A percentile compares a stretch with the other conserved stretches of the same genome.
phyloP scores from a whole-genome alignment of 2,888 invertebrate genomes.

The Meliscaeva auricollis region DNA sequence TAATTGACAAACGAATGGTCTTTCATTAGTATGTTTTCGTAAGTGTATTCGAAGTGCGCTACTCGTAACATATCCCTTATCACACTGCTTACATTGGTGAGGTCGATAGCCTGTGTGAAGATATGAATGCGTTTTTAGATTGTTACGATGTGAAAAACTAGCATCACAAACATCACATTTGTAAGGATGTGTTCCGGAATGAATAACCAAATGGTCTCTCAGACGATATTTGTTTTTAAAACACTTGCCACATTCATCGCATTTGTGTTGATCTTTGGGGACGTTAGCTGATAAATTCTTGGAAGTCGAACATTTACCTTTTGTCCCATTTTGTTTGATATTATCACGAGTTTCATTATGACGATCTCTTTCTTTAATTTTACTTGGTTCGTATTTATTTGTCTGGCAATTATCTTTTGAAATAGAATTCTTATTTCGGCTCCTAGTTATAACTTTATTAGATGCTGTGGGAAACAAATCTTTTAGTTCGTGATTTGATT shows the following conservation, averaged over 20 bases:
- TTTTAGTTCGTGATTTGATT: no score
- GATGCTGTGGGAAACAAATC: no score
- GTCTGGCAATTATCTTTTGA: no score
- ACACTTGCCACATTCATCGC: slow-evolving; percentile 34
- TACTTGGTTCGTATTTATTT: no score
- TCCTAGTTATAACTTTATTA: no score
- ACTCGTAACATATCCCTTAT: slow-evolving; percentile 1
- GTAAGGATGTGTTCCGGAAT: slow-evolving; percentile 12
- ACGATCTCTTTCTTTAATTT: no score
- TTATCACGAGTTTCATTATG: slow-evolving; percentile 1
- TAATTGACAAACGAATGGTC: slow-evolving; percentile 50
- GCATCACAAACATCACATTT: slow-evolving; percentile 13
- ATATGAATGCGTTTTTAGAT: slow-evolving; percentile 6
- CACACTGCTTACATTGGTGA: slow-evolving; percentile 5
- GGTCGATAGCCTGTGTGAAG: slow-evolving; percentile 22
- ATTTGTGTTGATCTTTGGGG: neutral
- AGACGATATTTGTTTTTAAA: slow-evolving; percentile 2
- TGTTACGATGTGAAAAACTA: slow-evolving; percentile 2
- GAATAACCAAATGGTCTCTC: neutral
- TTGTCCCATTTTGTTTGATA: no score
- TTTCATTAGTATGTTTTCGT: slow-evolving; percentile 47
- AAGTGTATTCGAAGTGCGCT: slow-evolving; percentile 7
- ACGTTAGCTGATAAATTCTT: no score
- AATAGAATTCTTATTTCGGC: no score
- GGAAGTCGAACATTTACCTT: no score